Evolutionary conservation across 2,113 vertebrate species (phyloP).

Genomic region (Tragelaphus imberbis): DNA sequence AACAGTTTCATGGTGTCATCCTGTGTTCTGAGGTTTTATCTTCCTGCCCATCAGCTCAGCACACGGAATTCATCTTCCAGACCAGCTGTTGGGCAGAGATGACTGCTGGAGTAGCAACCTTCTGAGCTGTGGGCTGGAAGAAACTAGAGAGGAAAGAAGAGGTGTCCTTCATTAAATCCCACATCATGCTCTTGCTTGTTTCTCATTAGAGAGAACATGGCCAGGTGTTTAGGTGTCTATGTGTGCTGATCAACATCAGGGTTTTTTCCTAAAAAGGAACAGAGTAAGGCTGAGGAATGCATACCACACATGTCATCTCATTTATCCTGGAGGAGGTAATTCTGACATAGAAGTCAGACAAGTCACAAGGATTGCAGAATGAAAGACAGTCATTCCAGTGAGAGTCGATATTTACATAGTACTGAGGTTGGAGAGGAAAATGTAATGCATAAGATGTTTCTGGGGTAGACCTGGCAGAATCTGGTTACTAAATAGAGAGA

Average conservation of each 20-base stretch:
- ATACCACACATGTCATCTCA: rapidly evolving
- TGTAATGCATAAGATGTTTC: not conserved
- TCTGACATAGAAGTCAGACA: not conserved
- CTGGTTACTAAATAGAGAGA: not conserved
- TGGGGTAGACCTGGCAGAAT: not conserved
- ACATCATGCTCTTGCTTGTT: rapidly evolving
- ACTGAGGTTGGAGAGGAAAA: not conserved
- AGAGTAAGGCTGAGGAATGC: rapidly evolving
- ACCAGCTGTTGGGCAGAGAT: not conserved
- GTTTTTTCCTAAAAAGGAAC: not conserved
- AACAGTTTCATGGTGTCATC: rapidly evolving
- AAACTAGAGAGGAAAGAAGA: not conserved
- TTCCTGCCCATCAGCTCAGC: not conserved
- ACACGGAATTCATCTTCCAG: rapidly evolving
- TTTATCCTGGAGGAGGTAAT: rapidly evolving
- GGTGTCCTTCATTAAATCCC: not conserved
- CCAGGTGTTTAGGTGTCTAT: not conserved
- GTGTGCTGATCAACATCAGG: rapidly evolving
- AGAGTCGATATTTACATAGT: rapidly evolving
- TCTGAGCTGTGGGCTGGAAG: not conserved
- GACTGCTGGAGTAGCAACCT: too few species aligned
- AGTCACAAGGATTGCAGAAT: rapidly evolving
- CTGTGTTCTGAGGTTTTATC: not conserved
- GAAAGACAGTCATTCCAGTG: rapidly evolving
- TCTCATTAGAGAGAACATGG: not conserved